phyloP scores from a whole-genome alignment of 2,113 vertebrate genomes.

The Nansenia antarctica region DNA sequence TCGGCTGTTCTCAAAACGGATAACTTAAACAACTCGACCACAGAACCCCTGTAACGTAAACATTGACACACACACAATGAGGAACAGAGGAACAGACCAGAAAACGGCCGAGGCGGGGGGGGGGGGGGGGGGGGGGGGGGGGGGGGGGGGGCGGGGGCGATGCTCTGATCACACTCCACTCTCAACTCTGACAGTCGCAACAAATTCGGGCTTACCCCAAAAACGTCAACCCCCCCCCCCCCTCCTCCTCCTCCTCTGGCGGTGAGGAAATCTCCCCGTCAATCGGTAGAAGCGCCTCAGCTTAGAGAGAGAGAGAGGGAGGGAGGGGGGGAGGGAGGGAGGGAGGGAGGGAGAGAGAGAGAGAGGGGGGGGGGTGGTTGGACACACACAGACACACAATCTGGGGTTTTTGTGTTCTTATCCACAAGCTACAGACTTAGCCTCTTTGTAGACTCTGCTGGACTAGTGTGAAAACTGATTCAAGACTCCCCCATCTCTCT shows the following conservation, averaged over 20 bases:
- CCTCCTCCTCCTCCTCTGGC: conserved; percentile 30
- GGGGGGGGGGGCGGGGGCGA: no score
- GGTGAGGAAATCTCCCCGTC: conserved; percentile 58
- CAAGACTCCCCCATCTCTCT: conserved; percentile 48
- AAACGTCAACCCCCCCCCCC: conserved; percentile 64
- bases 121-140: no score
- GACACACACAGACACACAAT: conserved; percentile 61
- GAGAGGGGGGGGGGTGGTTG: no score
- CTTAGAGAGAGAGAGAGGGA: conserved; percentile 46
- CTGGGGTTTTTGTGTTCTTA: conserved; percentile 61
- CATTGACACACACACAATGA: conserved; percentile 13
- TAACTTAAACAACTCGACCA: conserved; percentile 4
- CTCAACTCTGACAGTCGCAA: conserved; percentile 44
- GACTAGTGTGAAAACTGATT: conserved; percentile 28
- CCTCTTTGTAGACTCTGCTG: conserved; percentile 51
- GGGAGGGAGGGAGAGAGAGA: conserved; percentile 40
- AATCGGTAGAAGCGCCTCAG: conserved; percentile 63
- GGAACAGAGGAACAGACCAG: conserved; percentile 31
- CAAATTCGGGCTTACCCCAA: conserved; percentile 72
- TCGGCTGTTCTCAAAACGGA: conserved; percentile 4
- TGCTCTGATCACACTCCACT: conserved; percentile 53
- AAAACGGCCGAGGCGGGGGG: no score
- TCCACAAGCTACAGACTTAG: conserved; percentile 62
- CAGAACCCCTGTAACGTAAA: conserved; percentile 7
- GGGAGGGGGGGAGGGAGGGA: conserved; percentile 14